Base-by-base conservation (phyloP, 2,888 invertebrate species). In the Pandemis cinnamomeana region DNA sequence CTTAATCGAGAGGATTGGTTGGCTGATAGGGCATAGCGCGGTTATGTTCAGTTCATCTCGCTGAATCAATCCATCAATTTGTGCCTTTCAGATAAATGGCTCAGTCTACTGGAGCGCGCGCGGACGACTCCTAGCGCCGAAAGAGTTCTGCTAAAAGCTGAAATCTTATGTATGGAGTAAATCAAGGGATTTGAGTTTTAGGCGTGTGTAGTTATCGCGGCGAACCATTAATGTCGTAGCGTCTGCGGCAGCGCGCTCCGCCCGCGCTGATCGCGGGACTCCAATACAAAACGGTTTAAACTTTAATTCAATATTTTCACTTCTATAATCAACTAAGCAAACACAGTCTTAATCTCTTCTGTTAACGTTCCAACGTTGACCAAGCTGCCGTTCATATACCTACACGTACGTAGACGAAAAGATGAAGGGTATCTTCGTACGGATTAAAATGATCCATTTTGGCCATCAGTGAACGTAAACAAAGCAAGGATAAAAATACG, bases 11-110 rank as follows among this genome's bases (percentile, higher is more conserved):
- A 66, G 71, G 15, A 55, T 55, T 55, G 55, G 69, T 58, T n/a
- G 69, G 20, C 66, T 63, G 68, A 69, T 58, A 70, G 60, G 70
- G 69, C 63, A 48, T 42, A 15, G 66, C 46, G 53, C 46, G 67
- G 74, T 67, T 64, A 20, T 51, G 36, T 64, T 75, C 63, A 60
- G 55, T 55, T 55, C 15, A 15, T 75, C 64, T 64, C 64, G 61
- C 51, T 67, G 15, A 58, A 68, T 41, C 71, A 71, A 81, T 82
- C 80, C 72, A 81, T 82, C 80, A 81, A 73, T 71, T 68, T 67
- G 63, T 67, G 55, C 69, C 42, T 61, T 68, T 68, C 70, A 74
- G 76, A 77, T 76, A 69, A 72, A 75, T 71, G 74, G 63, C 62
- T 58, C 36, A 66, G 77, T 69, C 72, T 77, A 61, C 76, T 77